Percentiles rank a stretch among this genome's conserved stretches.
phyloP scores from a whole-genome alignment of 2,113 vertebrate genomes.

The Pampusana beccarii region DNA sequence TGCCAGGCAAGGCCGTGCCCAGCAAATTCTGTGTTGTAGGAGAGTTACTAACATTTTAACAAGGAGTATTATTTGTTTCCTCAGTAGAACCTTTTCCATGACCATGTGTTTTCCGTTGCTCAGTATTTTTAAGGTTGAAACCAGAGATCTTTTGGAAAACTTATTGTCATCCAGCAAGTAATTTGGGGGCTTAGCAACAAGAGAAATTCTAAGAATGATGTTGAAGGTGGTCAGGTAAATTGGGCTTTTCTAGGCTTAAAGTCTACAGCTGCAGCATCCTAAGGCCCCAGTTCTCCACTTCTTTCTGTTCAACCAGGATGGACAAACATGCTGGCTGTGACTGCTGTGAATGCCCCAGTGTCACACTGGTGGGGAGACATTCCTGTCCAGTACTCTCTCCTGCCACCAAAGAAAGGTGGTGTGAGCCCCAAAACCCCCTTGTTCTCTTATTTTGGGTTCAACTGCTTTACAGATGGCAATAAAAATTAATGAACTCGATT shows the following conservation, averaged over 20 bases:
- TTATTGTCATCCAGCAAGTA: not conserved
- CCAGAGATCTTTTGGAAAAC: not conserved
- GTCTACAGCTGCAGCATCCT: not conserved
- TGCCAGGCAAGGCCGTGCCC: not conserved
- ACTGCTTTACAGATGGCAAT: not conserved
- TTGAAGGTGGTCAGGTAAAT: not conserved
- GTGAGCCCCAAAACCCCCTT: rapidly evolving
- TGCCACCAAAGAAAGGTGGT: not conserved
- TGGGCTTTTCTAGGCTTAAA: not conserved
- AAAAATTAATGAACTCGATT: not conserved
- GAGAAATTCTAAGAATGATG: not conserved
- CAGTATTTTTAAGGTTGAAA: not conserved
- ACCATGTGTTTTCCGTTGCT: rapidly evolving
- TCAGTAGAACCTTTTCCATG: not conserved
- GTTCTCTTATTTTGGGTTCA: not conserved
- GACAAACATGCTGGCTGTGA: not conserved
- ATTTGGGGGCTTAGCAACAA: not conserved
- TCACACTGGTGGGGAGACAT: not conserved
- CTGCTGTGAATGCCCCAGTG: not conserved
- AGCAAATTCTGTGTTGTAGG: not conserved
- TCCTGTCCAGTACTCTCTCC: not conserved
- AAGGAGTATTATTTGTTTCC: not conserved
- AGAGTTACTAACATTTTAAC: not conserved
- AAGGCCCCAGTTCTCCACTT: not conserved
- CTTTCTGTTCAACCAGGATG: not conserved